A percentile compares a stretch with the other conserved stretches of the same genome.
phyloP scores from a whole-genome alignment of 2,888 invertebrate genomes.

The Eucera pruinosa region DNA sequence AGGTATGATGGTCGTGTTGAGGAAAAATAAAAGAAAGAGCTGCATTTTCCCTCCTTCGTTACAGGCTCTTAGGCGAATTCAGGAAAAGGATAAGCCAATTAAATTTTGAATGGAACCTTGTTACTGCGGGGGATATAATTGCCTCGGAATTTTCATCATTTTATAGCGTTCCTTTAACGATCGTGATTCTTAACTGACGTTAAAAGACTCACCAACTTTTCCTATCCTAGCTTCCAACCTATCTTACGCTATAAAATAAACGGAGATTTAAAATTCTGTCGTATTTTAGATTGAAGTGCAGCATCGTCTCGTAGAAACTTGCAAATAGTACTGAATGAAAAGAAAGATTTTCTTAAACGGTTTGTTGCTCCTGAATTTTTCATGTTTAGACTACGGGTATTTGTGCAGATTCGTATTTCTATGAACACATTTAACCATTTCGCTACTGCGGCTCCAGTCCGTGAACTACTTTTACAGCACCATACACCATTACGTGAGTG shows the following conservation, averaged over 20 bases:
- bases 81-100: conserved; percentile 44
- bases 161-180: conserved; percentile 10
- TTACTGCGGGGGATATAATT: conserved; percentile 39
- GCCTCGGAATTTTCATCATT: conserved; percentile 28
- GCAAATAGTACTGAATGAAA: neutral
- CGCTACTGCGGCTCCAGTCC: no score
- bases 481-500: no score
- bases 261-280: neutral
- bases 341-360: neutral
- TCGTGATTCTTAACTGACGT: neutral
- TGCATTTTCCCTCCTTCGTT: conserved; percentile 6
- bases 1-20: neutral
- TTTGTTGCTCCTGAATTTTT: neutral
- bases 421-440: no score
- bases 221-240: neutral
- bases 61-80: conserved; percentile 26
- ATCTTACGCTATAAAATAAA: neutral
- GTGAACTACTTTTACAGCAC: no score
- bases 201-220: neutral
- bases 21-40: conserved; percentile 32
- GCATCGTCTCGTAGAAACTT: neutral
- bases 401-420: no score
- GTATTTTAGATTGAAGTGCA: neutral
- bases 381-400: no score
- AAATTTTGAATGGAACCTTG: conserved; percentile 39